These are phyloP conservation scores for Callimorpha dominula DNA, from an alignment of 2,888 invertebrate genomes.

Conservation along the genomic window DNA sequence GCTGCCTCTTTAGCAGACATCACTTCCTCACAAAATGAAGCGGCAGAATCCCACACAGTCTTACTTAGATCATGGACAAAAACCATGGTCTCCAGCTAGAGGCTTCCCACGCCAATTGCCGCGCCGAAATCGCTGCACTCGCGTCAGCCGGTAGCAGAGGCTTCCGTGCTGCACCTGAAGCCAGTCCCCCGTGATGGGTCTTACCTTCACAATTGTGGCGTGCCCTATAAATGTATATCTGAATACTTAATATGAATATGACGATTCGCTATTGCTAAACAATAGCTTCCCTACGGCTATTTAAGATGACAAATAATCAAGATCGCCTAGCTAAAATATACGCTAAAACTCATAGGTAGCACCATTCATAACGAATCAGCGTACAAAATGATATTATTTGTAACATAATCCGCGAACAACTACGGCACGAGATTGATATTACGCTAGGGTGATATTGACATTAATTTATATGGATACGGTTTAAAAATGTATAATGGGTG, in stretches of 20 bases:
- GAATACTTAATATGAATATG: not conserved
- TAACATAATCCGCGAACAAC: constrained; percentile 86
- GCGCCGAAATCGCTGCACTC: no score
- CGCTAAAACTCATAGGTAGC: constrained; percentile 64
- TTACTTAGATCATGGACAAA: no score
- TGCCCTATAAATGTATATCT: no score
- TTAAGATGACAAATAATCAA: constrained; percentile 59
- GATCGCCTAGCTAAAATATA: constrained; percentile 40
- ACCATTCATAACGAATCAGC: constrained; percentile 86
- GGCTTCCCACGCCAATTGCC: no score
- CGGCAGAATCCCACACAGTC: no score
- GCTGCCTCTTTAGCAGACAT: no score
- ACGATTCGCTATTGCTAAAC: not conserved
- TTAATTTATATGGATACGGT: constrained; percentile 87
- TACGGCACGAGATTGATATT: constrained; percentile 82
- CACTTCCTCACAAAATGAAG: no score
- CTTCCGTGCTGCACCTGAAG: no score
- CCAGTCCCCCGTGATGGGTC: no score
- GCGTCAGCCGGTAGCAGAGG: no score
- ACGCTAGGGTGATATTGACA: constrained; percentile 85
- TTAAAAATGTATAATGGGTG: constrained; percentile 86
- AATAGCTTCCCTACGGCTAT: not conserved
- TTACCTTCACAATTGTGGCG: no score
- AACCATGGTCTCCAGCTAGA: no score
- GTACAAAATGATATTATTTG: constrained; percentile 87